Evolutionary conservation across 2,797 vertebrate genomes (phyloP), one percentile per base, ranked within the genome.

Genomic region (Sebastes paucispinis): DNA sequence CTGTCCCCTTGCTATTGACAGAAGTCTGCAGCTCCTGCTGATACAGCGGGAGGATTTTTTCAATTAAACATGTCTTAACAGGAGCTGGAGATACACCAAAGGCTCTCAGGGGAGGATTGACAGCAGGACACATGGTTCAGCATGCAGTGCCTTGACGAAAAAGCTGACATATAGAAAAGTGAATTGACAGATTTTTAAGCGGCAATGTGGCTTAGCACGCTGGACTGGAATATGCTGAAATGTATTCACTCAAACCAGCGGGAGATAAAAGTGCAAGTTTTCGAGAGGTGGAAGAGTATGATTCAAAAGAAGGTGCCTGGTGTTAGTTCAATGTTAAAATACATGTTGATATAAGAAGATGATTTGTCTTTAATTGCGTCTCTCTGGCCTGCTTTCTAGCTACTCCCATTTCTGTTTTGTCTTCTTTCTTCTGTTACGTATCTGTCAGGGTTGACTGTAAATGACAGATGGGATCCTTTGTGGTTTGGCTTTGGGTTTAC

Each of bases 11-110:
- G 66, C 71, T 84, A 77, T 81, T 89, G 90, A 92, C 88, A 87
- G 81, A 82, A 84, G 86, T 83, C 86, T 75, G 73, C 75, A 16
- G 72, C 89, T 87, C 80, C 81, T 87, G 92, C 89, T 91, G 90
- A 93, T 87, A 52, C 87, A 84, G 63, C 47, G 27, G 43, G 25
- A 75, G 83, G 88, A 82, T 85, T 86, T 83, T 68, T 55, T 82
- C 86, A 73, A 64, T 89, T 83, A 84, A 87, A 87, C 72, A 72
- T 18, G 76, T 84, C 77, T 86, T 74, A 83, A 70, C 59, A 22
- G 47, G 69, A 85, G 74, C 81, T 24, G 69, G 69, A 79, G 87
- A 72, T 77, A 31, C 2, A 75, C 5, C 31, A 66, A 50, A 82
- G 55, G 66, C 85, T 82, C 65, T 77, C 57, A 24, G 57, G 67